These are phyloP conservation scores for Antheraea pernyi DNA, from an alignment of 1,140 invertebrate genomes.

Conservation along the genomic window DNA sequence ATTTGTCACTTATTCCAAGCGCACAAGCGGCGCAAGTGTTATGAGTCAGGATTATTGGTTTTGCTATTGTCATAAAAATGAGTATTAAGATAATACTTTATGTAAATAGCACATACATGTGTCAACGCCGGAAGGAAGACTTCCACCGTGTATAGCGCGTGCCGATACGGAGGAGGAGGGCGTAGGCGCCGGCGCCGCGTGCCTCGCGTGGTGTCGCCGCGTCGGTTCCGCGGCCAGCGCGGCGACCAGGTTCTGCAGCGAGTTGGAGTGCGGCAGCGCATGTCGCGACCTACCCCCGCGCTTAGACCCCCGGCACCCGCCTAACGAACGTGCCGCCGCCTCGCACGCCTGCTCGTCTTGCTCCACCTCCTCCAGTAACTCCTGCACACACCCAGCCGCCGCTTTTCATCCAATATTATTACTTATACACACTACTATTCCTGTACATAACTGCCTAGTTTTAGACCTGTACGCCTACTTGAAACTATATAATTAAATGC, in stretches of 20 bases:
- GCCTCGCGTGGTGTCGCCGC: conserved; percentile 43
- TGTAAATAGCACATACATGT: conserved; percentile 47
- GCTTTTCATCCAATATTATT: conserved; percentile 3
- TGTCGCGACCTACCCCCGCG: conserved; percentile 39
- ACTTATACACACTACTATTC: background rate
- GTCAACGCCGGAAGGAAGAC: conserved; percentile 74
- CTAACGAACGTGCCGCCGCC: conserved; percentile 46
- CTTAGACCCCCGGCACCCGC: conserved; percentile 33
- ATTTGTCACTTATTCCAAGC: too few species aligned
- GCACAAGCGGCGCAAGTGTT: too few species aligned
- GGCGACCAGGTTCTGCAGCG: conserved; percentile 68
- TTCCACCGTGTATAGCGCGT: conserved; percentile 69
- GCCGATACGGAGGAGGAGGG: conserved; percentile 56
- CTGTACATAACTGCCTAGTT: too few species aligned
- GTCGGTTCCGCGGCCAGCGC: conserved; percentile 59
- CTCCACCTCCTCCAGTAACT: conserved; percentile 68
- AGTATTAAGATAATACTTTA: background rate
- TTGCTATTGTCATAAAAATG: too few species aligned
- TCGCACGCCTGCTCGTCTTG: conserved; percentile 68
- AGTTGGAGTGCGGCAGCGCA: conserved; percentile 54
- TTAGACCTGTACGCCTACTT: too few species aligned
- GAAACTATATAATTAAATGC: background rate
- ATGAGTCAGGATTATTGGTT: too few species aligned
- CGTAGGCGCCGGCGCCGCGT: conserved; percentile 29
- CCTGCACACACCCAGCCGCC: conserved; percentile 36